phyloP scores from a whole-genome alignment of 2,888 invertebrate species.

The Argyresthia albistria region DNA sequence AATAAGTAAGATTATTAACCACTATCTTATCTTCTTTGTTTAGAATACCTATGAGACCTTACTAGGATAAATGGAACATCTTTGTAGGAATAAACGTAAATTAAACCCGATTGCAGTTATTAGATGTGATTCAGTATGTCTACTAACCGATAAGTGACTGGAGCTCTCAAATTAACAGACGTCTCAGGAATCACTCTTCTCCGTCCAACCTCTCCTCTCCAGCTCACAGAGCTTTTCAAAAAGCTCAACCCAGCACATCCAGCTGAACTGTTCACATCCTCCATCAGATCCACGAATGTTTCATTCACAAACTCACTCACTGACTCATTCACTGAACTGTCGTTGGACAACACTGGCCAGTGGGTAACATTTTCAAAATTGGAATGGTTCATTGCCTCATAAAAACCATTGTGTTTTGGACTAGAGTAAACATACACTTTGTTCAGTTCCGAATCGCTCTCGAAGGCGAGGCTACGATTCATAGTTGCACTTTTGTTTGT shows the following conservation, averaged over 20 bases:
- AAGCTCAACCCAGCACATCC: slow-evolving; percentile 43
- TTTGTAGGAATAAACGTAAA: no score
- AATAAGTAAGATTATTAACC: no score
- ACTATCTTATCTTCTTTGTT: no score
- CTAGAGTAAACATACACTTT: slow-evolving; percentile 57
- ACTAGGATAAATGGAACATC: no score
- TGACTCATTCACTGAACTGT: neutral
- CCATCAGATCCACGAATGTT: neutral
- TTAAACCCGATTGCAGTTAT: neutral
- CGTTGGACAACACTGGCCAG: neutral
- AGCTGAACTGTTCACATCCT: slow-evolving; percentile 18
- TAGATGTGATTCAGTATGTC: neutral
- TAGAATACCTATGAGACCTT: no score
- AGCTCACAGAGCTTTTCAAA: slow-evolving; percentile 54
- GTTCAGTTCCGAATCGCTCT: slow-evolving; percentile 55
- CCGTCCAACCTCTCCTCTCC: slow-evolving; percentile 47
- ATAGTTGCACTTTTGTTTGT: slow-evolving; percentile 27
- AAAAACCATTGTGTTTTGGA: slow-evolving; percentile 59
- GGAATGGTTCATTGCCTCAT: slow-evolving; percentile 41
- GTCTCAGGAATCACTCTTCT: slow-evolving; percentile 26
- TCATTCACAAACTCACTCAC: slow-evolving; percentile 7
- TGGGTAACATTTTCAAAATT: slow-evolving; percentile 24
- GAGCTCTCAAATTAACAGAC: slow-evolving; percentile 58
- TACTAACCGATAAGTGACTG: slow-evolving; percentile 66
- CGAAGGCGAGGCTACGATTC: slow-evolving; percentile 29